Percentiles rank a stretch among this genome's conserved stretches.
phyloP scores from a whole-genome alignment of 2,113 vertebrate species.

The Accipiter virgatus region DNA sequence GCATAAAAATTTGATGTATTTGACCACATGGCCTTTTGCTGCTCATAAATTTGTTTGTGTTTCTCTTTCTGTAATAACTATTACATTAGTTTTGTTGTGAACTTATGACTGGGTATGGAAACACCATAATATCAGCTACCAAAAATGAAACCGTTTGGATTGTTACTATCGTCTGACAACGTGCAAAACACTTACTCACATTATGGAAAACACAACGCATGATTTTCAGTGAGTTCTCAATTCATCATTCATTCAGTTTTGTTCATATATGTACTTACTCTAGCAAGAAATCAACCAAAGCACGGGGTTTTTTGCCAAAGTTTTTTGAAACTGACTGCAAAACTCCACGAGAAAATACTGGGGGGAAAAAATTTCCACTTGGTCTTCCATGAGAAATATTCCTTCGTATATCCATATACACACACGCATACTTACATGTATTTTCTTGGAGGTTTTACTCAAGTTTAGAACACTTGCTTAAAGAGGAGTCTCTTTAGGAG shows the following conservation, averaged over 20 bases:
- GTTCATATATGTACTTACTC: not conserved
- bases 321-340: not conserved
- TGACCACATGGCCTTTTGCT: not conserved
- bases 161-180: not conserved
- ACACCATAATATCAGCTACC: not conserved
- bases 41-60: not conserved
- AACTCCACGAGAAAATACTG: not conserved
- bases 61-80: not conserved
- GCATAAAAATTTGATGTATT: not conserved
- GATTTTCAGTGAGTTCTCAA: not conserved
- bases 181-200: not conserved
- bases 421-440: fast-evolving
- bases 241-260: not conserved
- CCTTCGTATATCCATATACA: not conserved
- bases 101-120: not conserved
- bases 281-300: not conserved
- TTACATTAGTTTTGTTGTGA: not conserved
- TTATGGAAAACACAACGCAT: not conserved
- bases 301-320: fast-evolving
- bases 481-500: not conserved
- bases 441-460: not conserved
- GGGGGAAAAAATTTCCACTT: not conserved
- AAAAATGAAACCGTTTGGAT: not conserved
- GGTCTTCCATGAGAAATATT: not conserved
- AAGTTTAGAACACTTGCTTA: not conserved